A percentile compares a stretch with the other conserved stretches of the same genome.
Evolutionary conservation across 2,797 vertebrate species (phyloP).

Genomic region (Galago senegalensis): DNA sequence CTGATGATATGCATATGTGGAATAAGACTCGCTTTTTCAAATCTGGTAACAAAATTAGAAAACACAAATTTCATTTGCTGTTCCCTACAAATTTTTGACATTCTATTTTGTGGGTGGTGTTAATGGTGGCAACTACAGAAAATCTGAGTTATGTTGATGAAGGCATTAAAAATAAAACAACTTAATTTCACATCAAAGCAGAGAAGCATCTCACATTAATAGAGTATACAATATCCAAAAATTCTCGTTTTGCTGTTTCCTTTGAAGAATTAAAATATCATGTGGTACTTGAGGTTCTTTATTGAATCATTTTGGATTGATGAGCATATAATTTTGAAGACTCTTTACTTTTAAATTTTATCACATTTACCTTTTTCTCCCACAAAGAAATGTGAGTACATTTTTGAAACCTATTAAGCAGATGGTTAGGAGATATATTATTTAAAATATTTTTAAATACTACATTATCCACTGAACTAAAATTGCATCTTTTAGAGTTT

Average conservation of each 20-base stretch:
- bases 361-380: not conserved
- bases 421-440: not conserved
- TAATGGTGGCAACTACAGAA: not conserved
- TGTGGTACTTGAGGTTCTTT: fast-evolving
- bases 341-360: not conserved
- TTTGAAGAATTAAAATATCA: not conserved
- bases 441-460: not conserved
- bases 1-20: not conserved
- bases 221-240: not conserved
- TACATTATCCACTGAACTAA: not conserved
- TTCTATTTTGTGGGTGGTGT: not conserved
- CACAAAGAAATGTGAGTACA: not conserved
- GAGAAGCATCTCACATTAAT: not conserved
- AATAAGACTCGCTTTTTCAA: not conserved
- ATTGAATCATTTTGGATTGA: not conserved
- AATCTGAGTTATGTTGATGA: not conserved
- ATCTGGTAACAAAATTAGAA: not conserved
- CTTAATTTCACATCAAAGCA: slow-evolving; percentile 2
- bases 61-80: not conserved
- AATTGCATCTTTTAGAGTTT: not conserved
- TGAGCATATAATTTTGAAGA: not conserved
- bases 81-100: not conserved
- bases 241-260: not conserved
- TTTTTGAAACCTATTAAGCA: slow-evolving; percentile 27
- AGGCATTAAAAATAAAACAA: not conserved